Percentiles rank a stretch among this genome's conserved stretches.
Evolutionary conservation across 2,888 invertebrate genomes (phyloP).

Genomic region (Monoplex corrugatus): DNA sequence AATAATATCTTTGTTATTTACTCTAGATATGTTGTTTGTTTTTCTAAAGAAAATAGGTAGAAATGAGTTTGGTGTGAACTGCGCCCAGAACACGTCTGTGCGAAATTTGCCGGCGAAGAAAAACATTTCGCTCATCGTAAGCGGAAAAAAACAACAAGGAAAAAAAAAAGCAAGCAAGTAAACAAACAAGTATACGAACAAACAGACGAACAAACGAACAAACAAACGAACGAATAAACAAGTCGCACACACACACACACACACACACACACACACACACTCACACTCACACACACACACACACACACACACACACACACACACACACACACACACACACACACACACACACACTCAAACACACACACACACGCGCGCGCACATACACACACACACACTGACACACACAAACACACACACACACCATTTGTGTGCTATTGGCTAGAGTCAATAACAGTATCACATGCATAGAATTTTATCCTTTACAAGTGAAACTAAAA

Average conservation of each 20-base stretch:
- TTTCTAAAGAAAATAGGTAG: too few relatives aligned
- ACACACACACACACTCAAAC: constrained; percentile 14
- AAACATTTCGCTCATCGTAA: too few relatives aligned
- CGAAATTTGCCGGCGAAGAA: too few relatives aligned
- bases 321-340: constrained; percentile 31
- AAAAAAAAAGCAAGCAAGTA: neutral
- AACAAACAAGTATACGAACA: neutral
- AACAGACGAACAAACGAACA: neutral
- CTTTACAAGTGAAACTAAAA: too few relatives aligned
- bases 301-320: constrained; percentile 30
- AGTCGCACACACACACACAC: constrained; percentile 22
- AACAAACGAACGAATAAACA: neutral
- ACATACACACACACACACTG: neutral
- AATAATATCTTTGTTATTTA: too few relatives aligned
- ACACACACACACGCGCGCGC: constrained; percentile 15
- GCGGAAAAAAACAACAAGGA: too few relatives aligned
- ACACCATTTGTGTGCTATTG: neutral
- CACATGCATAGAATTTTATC: too few relatives aligned
- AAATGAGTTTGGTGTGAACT: too few relatives aligned
- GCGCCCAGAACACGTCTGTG: too few relatives aligned
- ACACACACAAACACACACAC: neutral
- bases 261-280: constrained; percentile 28
- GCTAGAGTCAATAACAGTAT: neutral
- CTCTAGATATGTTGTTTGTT: too few relatives aligned
- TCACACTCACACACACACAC: constrained; percentile 8